Conservation (phyloP, 2,113 vertebrate genomes). For the Phyllopteryx taeniolatus region DNA sequence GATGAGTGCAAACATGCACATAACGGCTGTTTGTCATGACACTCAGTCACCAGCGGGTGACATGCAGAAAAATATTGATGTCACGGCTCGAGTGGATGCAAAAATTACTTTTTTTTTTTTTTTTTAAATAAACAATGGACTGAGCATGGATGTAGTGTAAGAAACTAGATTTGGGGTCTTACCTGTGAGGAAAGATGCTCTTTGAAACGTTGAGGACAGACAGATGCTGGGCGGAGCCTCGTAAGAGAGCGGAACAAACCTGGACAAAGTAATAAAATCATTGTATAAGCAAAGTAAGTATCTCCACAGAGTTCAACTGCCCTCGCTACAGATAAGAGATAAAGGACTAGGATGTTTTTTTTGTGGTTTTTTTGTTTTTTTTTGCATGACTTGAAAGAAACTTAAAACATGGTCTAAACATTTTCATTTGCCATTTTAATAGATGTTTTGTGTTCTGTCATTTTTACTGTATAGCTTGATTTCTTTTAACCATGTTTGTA, state of each 20-base stretch:
- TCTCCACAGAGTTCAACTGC: too few species aligned
- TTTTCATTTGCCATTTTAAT: too few species aligned
- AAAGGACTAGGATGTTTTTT: too few species aligned
- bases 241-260: constrained; percentile 67
- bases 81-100: not conserved
- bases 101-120: not conserved
- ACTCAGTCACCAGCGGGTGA: constrained; percentile 47
- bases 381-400: too few species aligned
- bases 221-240: constrained; percentile 62
- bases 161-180: not conserved
- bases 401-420: too few species aligned
- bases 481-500: not conserved
- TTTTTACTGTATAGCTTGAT: too few species aligned
- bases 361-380: too few species aligned
- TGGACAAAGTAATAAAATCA: constrained; percentile 23
- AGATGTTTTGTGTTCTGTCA: too few species aligned
- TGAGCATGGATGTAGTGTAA: not conserved
- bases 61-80: constrained; percentile 19
- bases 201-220: constrained; percentile 67
- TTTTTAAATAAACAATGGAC: not conserved
- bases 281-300: not conserved
- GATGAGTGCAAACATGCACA: not conserved
- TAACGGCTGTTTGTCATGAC: constrained; percentile 6
- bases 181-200: constrained; percentile 69
- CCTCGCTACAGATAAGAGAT: too few species aligned